These are phyloP conservation scores for Craterocephalus amniculus DNA, from an alignment of 2,797 vertebrate genomes.

Conservation along the genomic window DNA sequence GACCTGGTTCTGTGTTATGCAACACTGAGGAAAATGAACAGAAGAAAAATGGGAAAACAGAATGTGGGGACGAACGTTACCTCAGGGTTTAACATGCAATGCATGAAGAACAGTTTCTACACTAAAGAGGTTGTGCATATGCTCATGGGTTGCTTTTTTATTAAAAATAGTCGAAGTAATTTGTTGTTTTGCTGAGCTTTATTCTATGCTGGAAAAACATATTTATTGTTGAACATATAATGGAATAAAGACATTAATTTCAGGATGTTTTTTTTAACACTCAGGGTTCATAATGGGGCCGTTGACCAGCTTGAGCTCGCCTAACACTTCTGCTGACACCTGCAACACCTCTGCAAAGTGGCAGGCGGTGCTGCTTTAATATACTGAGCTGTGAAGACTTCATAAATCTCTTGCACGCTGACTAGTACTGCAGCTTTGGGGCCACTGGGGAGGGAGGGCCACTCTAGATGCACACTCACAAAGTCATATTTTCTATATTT, in stretches of 20 bases:
- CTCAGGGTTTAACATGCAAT: background rate
- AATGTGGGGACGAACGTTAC: background rate
- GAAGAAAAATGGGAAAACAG: background rate
- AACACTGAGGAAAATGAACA: background rate
- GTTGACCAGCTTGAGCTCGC: slow-evolving; percentile 73
- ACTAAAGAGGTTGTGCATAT: slow-evolving; percentile 3
- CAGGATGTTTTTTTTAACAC: slow-evolving; percentile 41
- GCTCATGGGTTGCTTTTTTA: background rate
- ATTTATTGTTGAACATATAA: slow-evolving; percentile 1
- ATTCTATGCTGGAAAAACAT: background rate
- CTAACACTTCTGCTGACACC: slow-evolving; percentile 80
- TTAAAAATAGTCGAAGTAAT: background rate
- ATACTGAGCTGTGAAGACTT: slow-evolving; percentile 69
- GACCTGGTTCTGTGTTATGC: background rate
- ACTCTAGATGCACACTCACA: slow-evolving; percentile 41
- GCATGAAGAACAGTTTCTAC: background rate
- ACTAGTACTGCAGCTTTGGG: slow-evolving; percentile 63
- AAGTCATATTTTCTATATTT: slow-evolving; percentile 2
- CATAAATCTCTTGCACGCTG: slow-evolving; percentile 78
- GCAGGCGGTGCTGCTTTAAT: slow-evolving; percentile 77
- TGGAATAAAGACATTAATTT: slow-evolving; percentile 19
- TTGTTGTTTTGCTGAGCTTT: slow-evolving; percentile 7
- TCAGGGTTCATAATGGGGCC: slow-evolving; percentile 75
- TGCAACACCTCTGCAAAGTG: slow-evolving; percentile 79
- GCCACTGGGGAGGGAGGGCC: slow-evolving; percentile 42